Percentiles rank a stretch among this genome's conserved stretches.
Conservation (phyloP, 2,797 vertebrate genomes). For the Gymnothorax javanicus region DNA sequence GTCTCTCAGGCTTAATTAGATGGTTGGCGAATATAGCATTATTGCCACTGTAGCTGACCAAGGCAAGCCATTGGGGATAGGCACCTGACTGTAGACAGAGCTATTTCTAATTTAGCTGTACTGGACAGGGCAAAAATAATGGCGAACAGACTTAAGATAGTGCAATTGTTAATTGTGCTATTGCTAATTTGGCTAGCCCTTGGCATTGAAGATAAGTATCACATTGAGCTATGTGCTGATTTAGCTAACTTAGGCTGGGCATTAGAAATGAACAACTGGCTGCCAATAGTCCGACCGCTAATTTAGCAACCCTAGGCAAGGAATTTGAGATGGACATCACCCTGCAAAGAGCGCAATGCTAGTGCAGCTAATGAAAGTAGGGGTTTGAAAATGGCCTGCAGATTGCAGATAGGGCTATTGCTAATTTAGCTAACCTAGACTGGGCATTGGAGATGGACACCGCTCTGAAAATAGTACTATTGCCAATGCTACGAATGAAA, state of each 20-base stretch:
- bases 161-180: too few species aligned
- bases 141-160: too few species aligned
- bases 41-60: not conserved
- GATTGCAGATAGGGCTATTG: not conserved
- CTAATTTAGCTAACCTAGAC: not conserved
- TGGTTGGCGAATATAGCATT: not conserved
- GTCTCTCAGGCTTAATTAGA: not conserved
- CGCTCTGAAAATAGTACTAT: not conserved
- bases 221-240: too few species aligned
- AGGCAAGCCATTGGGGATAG: not conserved
- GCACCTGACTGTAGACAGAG: not conserved
- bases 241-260: not conserved
- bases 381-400: not conserved
- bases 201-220: not conserved
- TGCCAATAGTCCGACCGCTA: not conserved
- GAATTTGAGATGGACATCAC: not conserved
- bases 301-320: not conserved
- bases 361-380: not conserved
- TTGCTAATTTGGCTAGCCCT: not conserved
- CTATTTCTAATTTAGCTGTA: not conserved
- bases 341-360: not conserved
- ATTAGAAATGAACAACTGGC: not conserved
- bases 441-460: not conserved
- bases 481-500: not conserved
- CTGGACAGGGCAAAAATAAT: not conserved